Evolutionary conservation across 2,113 vertebrate genomes (phyloP).

Genomic region (Morone saxatilis): DNA sequence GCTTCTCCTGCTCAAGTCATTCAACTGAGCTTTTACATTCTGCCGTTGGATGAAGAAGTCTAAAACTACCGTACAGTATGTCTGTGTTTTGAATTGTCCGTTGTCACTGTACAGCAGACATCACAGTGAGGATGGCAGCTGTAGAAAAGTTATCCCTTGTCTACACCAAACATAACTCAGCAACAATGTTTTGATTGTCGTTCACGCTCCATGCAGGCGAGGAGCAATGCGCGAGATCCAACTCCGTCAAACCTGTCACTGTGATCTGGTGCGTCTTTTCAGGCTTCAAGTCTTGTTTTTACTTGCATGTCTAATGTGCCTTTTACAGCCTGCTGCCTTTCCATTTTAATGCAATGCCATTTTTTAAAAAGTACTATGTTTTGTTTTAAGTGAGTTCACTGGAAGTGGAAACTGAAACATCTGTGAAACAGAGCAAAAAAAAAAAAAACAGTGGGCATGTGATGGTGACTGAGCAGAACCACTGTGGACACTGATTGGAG

Average conservation of each 20-base stretch:
- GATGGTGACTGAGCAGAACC: neutral
- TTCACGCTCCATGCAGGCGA: neutral
- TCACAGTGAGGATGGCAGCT: conserved; percentile 8
- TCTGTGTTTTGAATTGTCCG: neutral
- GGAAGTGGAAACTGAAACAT: too few relatives aligned
- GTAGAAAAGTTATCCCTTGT: neutral
- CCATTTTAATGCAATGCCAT: neutral
- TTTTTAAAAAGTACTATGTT: neutral
- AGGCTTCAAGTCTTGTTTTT: neutral
- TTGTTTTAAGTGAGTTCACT: too few relatives aligned
- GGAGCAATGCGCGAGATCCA: neutral
- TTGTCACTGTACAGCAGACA: neutral
- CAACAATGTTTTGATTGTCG: neutral
- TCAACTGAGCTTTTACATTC: conserved; percentile 1
- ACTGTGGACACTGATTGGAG: neutral
- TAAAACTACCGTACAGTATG: neutral
- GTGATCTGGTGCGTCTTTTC: neutral
- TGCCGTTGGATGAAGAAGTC: neutral
- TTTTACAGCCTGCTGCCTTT: neutral
- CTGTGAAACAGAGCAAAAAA: too few relatives aligned
- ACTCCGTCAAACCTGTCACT: neutral
- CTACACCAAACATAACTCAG: neutral
- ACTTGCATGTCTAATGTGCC: neutral
- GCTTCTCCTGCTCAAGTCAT: neutral
- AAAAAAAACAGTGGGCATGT: neutral